These are phyloP conservation scores for Rhabditophanes sp. DNA, from an alignment of 2,888 invertebrate genomes.

Conservation along the genomic window DNA sequence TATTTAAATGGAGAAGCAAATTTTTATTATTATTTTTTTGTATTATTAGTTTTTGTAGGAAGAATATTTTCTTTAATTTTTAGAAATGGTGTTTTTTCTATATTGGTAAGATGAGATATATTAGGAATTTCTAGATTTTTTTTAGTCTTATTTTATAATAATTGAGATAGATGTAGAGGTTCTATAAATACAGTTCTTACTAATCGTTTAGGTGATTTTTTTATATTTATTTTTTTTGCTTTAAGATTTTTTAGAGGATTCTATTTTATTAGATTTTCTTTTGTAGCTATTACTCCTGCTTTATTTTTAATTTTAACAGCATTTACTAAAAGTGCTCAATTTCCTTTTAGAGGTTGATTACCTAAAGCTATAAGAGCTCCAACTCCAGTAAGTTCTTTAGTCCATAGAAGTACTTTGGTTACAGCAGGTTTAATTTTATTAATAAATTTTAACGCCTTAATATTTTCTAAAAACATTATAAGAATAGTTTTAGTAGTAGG, in stretches of 20 bases:
- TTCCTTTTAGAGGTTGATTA: constrained; percentile 63
- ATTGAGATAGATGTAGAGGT: constrained; percentile 25
- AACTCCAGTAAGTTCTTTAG: constrained; percentile 61
- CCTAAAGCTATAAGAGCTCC: constrained; percentile 64
- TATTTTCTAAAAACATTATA: constrained; percentile 58
- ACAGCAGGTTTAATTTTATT: constrained; percentile 54
- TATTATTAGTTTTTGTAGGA: too few species aligned
- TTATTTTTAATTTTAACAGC: constrained; percentile 50
- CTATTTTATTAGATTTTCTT: too few species aligned
- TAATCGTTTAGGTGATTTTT: constrained; percentile 61
- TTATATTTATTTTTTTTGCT: constrained; percentile 50
- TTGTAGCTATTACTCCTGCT: too few species aligned
- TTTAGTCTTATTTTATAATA: too few species aligned
- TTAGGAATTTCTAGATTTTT: too few species aligned
- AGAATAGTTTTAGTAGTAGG: constrained; percentile 49
- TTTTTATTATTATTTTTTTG: too few species aligned
- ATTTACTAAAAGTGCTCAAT: constrained; percentile 64
- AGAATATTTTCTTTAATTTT: too few species aligned
- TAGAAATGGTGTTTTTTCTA: too few species aligned
- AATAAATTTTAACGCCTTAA: constrained; percentile 42
- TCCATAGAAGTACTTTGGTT: constrained; percentile 64
- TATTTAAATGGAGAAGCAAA: too few species aligned
- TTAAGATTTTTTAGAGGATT: constrained; percentile 45
- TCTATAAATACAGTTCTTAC: constrained; percentile 57
- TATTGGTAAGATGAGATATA: too few species aligned